A percentile compares a stretch with the other conserved stretches of the same genome.
phyloP scores from a whole-genome alignment of 2,113 vertebrate species.

The Actenoides hombroni region DNA sequence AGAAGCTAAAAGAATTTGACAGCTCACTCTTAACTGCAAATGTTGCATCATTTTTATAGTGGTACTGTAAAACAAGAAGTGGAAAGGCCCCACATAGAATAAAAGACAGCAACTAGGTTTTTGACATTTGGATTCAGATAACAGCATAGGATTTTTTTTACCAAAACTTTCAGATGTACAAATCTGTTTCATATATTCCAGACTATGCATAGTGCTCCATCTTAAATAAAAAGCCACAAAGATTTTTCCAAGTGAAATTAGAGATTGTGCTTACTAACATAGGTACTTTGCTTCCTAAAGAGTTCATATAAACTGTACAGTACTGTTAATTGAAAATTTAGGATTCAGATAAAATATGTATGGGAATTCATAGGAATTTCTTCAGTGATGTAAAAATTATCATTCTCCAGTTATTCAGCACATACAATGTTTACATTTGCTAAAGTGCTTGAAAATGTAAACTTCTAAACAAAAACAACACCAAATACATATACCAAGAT shows the following conservation, averaged over 20 bases:
- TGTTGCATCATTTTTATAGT: background rate
- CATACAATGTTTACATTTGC: background rate
- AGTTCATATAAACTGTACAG: background rate
- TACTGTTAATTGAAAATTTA: background rate
- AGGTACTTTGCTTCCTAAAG: background rate
- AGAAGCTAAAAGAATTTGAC: background rate
- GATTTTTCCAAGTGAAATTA: background rate
- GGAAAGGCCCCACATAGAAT: background rate
- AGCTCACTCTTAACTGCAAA: background rate
- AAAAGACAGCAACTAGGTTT: background rate
- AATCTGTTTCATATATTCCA: background rate
- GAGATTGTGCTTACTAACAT: background rate
- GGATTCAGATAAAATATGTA: background rate
- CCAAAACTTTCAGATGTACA: background rate
- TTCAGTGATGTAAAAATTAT: background rate
- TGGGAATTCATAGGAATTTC: background rate
- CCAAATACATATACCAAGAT: background rate
- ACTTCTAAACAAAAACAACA: background rate
- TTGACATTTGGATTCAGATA: background rate
- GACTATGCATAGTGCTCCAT: background rate
- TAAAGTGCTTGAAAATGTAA: background rate
- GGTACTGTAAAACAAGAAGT: background rate
- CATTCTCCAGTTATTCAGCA: background rate
- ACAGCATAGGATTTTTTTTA: background rate
- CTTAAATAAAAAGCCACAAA: background rate